These are phyloP conservation scores for Maniola hyperantus DNA, from an alignment of 2,888 invertebrate genomes.

Conservation along the genomic window DNA sequence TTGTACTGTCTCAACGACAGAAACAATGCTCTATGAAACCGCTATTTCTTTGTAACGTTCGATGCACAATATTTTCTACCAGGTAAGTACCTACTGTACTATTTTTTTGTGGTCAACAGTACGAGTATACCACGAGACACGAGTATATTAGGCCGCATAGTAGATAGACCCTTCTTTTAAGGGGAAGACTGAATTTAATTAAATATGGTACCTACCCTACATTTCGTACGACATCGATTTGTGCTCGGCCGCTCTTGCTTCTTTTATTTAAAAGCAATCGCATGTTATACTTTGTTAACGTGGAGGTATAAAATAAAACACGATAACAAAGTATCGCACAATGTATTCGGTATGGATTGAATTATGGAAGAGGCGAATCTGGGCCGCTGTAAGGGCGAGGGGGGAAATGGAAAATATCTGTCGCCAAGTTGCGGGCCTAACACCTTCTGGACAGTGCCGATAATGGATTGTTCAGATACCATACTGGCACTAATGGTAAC, in stretches of 20 bases:
- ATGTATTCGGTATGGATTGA: conserved; percentile 76
- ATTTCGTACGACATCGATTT: conserved; percentile 3
- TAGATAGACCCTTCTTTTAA: too few relatives aligned
- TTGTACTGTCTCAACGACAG: too few relatives aligned
- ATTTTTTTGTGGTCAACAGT: too few relatives aligned
- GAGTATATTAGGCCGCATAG: too few relatives aligned
- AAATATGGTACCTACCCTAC: neutral
- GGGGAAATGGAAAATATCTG: conserved; percentile 81
- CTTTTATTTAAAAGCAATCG: conserved; percentile 20
- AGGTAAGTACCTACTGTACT: too few relatives aligned
- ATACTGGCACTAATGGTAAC: conserved; percentile 37
- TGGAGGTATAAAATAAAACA: conserved; percentile 24
- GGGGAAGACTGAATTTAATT: neutral
- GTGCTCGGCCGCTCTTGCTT: neutral
- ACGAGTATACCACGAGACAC: too few relatives aligned
- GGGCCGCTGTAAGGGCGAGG: conserved; percentile 65
- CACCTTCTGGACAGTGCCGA: conserved; percentile 70
- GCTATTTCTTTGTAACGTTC: too few relatives aligned
- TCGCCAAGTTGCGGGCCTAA: conserved; percentile 73
- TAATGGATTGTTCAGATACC: conserved; percentile 81
- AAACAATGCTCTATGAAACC: too few relatives aligned
- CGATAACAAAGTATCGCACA: conserved; percentile 45
- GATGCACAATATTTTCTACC: too few relatives aligned
- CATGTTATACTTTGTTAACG: conserved; percentile 19
- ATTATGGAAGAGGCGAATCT: conserved; percentile 75